Evolutionary conservation across 2,888 invertebrate species (phyloP), one percentile per base, ranked within the genome.

Genomic region (Drosophila birchii): DNA sequence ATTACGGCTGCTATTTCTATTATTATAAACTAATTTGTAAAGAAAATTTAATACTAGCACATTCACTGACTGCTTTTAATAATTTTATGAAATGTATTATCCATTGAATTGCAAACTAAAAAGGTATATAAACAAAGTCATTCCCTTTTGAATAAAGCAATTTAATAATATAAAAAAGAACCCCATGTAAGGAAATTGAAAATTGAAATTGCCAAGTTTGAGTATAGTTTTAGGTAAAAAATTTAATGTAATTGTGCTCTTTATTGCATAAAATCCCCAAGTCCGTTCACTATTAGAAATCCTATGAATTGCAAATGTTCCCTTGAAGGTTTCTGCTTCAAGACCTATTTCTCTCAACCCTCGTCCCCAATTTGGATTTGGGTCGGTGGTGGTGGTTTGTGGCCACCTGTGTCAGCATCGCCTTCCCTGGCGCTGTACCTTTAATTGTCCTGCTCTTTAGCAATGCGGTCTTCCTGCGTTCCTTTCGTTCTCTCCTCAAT

Each of bases 381-480:
- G 38, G 8, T 12, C 20, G 39, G 20, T 18, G 49, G 20, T 18
- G 49, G 66, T 51, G 41, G 26, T 67, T 23, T 44, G 38, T 38
- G 63, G 63, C 43, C 51, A 51, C 51, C 66, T 54, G 29, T 38
- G 43, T n/a, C 55, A 26, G 49, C 49, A 34, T 64, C 67, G 67
- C n/a, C 41, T 43, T 69, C 16, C 71, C 18, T 26, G 38, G 34
- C 71, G 16, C 36, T 55, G 43, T 39, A 47, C 41, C 74, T 73
- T 67, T 75, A 67, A 75, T 75, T 75, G 74, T 62, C 51, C 44
- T 45, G 20, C 43, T 55, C 47, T 57, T 77, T 63, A 49, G 54
- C 68, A 56, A 67, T 69, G 56, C 51, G 68, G 62, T 51, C 59
- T 39, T 32, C 18, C 29, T 47, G 29, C 58, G 49, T 53, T 64